These are phyloP conservation scores for Chloroclysta siterata DNA, from an alignment of 2,888 invertebrate genomes.

Conservation along the genomic window DNA sequence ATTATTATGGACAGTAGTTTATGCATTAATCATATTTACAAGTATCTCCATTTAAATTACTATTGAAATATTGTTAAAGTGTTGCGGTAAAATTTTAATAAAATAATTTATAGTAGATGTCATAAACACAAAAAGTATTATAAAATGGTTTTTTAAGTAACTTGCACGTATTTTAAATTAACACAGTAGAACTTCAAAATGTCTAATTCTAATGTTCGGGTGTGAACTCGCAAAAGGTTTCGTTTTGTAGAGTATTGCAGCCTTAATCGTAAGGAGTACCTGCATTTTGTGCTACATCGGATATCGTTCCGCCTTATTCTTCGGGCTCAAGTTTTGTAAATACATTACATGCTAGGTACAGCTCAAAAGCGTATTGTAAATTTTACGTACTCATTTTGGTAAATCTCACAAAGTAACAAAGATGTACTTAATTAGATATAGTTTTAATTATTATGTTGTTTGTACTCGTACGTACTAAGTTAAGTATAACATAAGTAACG, in stretches of 20 bases:
- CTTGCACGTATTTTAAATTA: conserved; percentile 2
- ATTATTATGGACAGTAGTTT: conserved; percentile 16
- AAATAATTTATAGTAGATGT: conserved; percentile 5
- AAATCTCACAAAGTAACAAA: conserved; percentile 6
- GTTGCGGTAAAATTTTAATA: conserved; percentile 10
- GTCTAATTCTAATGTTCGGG: conserved; percentile 1
- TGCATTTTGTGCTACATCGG: conserved; percentile 7
- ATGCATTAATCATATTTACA: conserved; percentile 11
- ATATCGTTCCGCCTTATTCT: conserved; percentile 19
- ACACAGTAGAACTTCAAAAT: conserved; percentile 4
- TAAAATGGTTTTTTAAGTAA: conserved; percentile 1
- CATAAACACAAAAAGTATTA: conserved; percentile 15
- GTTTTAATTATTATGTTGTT: not conserved
- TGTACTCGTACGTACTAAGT: conserved; percentile 7
- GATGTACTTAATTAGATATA: conserved; percentile 23
- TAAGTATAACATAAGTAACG: conserved; percentile 18
- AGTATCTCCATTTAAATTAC: conserved; percentile 14
- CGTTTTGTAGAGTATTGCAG: not conserved
- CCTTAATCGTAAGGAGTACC: conserved; percentile 14
- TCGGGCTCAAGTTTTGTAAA: conserved; percentile 20
- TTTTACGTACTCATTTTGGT: conserved; percentile 4
- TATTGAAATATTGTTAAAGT: conserved; percentile 8
- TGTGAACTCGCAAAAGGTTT: not conserved
- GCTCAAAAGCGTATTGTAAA: conserved; percentile 5
- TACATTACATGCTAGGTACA: conserved; percentile 4